phyloP scores from a whole-genome alignment of 2,797 vertebrate species.

The Poeciliopsis infans region DNA sequence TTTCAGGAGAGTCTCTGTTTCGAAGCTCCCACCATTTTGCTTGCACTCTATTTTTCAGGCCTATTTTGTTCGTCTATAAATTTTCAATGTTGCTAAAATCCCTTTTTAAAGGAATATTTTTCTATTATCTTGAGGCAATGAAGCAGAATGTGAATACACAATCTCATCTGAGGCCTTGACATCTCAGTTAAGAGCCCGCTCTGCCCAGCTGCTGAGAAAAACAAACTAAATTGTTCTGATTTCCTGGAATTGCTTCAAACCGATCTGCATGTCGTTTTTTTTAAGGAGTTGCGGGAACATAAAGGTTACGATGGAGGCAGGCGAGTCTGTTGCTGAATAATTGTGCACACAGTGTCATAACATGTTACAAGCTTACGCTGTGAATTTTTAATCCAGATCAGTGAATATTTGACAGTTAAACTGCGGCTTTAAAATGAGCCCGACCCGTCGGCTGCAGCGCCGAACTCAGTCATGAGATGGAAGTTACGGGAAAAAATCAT shows the following conservation, averaged over 20 bases:
- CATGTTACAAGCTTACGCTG: slow-evolving; percentile 6
- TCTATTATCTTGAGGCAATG: neutral
- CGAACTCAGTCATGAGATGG: neutral
- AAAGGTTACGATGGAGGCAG: neutral
- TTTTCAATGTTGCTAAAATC: neutral
- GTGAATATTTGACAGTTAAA: slow-evolving; percentile 3
- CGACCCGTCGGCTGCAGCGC: neutral
- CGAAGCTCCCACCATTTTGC: neutral
- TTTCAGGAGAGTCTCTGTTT: neutral
- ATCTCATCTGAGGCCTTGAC: neutral
- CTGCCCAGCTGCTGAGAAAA: neutral
- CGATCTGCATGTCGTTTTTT: neutral
- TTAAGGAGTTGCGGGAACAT: neutral
- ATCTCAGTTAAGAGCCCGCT: neutral
- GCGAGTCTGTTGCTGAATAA: neutral
- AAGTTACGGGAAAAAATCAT: neutral
- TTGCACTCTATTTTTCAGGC: neutral
- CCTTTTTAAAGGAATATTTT: neutral
- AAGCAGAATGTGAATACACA: neutral
- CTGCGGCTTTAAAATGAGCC: slow-evolving; percentile 1
- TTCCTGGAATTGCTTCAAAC: neutral
- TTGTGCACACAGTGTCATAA: slow-evolving; percentile 6
- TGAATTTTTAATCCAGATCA: neutral
- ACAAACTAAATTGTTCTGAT: neutral
- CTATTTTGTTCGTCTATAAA: neutral